phyloP scores from a whole-genome alignment of 30 jellyfish, hydroid and myxozoan genomes.

The Rhopilema esculentum region DNA sequence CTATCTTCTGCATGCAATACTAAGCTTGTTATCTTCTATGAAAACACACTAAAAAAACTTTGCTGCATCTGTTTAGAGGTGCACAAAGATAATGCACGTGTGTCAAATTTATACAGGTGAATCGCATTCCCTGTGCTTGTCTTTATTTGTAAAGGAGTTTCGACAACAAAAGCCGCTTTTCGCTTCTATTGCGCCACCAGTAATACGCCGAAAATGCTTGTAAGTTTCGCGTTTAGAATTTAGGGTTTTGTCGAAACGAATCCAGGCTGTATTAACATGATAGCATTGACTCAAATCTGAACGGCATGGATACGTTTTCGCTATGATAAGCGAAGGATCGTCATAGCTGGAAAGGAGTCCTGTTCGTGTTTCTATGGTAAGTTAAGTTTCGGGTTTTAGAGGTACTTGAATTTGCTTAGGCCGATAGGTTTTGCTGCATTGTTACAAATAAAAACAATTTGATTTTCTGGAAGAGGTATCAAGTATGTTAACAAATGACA shows the following conservation, averaged over 20 bases:
- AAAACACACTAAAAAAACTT: neutral
- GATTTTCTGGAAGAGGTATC: neutral
- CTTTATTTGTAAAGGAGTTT: neutral
- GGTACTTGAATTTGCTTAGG: neutral
- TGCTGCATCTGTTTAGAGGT: neutral
- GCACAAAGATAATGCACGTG: neutral
- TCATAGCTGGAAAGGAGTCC: neutral
- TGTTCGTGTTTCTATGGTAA: neutral
- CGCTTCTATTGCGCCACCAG: constrained; percentile 52
- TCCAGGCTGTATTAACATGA: neutral
- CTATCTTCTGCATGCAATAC: too few species aligned
- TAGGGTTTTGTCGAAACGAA: neutral
- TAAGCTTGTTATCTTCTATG: too few species aligned
- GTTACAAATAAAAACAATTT: neutral
- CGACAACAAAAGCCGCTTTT: constrained; percentile 40
- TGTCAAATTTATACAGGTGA: constrained; percentile 18
- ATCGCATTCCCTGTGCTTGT: constrained; percentile 1
- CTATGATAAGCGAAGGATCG: neutral
- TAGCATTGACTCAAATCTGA: neutral
- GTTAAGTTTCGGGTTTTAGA: neutral
- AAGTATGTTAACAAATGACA: neutral
- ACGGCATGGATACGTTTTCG: neutral
- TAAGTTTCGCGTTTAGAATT: constrained; percentile 15
- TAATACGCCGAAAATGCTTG: constrained; percentile 49
- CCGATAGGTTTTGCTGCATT: neutral